Evolutionary conservation across 2,888 invertebrate species (phyloP), one percentile per base, ranked within the genome.

Genomic region (Trachelus iudaicus): DNA sequence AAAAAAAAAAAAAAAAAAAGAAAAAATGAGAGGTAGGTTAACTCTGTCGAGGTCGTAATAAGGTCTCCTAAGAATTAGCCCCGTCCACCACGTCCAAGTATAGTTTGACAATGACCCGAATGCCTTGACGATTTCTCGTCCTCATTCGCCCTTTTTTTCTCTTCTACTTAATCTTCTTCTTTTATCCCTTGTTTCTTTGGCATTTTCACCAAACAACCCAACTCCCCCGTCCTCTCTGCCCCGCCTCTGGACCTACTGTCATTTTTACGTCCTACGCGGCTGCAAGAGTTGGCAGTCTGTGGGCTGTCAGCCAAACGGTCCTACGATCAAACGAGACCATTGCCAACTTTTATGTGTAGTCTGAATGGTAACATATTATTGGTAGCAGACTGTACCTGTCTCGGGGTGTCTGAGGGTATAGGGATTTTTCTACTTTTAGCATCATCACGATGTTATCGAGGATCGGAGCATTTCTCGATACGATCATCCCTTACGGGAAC

Each of bases 41-140:
- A 85, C 84, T 85, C 85, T 9, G 85, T 84, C 87, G 85, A 87
- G 87, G 89, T 82, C 84, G 82, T 83, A 84, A 83, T 84, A 84
- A 87, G 82, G 84, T 84, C 82, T 85, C 82, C 79, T 78, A 77
- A 76, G 79, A 76, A 76, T 75, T 78, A 78, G 76, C 77, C 78
- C 71, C 71, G 71, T 34, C 33, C 33, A 71, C 33, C 71, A 34
- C 71, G 71, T 71, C 71, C 33, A 23, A 56, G 86, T 89, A 90
- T 89, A 90, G 89, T 85, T 84, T 85, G 90, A 91, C 90, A 91
- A 90, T 91, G 90, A 91, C 89, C 90, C 86, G 89, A 86, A 89
- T 90, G 88, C 85, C 83, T 84, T 84, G 82, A 82, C 82, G 83
- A 83, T 35, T 69, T 75, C 69, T 15, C 33, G 76, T 35, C 9